Conservation (phyloP, 2,797 vertebrate genomes). For the Balearica regulorum region DNA sequence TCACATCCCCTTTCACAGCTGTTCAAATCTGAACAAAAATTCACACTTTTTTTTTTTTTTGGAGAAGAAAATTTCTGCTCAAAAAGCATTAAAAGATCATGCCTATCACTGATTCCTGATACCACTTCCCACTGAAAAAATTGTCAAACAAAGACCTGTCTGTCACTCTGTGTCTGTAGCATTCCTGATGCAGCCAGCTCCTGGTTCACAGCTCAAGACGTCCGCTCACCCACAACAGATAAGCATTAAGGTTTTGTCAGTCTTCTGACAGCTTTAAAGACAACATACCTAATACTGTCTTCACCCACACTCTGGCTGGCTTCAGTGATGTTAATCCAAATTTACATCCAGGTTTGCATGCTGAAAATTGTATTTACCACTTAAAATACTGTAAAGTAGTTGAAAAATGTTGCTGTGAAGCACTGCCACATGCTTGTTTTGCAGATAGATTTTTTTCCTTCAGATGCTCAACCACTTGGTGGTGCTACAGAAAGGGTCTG, state of each 20-base stretch:
- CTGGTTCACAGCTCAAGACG: background rate
- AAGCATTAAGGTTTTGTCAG: background rate
- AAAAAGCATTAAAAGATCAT: background rate
- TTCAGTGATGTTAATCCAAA: background rate
- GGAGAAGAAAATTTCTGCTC: background rate
- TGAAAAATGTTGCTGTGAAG: background rate
- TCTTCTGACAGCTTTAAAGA: background rate
- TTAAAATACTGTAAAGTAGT: background rate
- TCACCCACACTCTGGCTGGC: background rate
- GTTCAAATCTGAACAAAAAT: background rate
- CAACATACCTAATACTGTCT: background rate
- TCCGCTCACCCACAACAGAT: background rate
- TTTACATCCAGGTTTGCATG: background rate
- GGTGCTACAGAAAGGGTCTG: conserved; percentile 55
- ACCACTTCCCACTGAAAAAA: background rate
- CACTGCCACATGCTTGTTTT: background rate
- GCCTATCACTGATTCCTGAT: background rate
- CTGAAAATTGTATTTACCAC: background rate
- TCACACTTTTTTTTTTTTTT: background rate
- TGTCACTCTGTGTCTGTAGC: background rate
- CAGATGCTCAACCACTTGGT: conserved; percentile 60
- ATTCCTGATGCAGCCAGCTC: background rate
- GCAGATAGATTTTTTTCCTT: background rate
- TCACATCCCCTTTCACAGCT: background rate
- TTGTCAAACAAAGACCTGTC: background rate